Evolutionary conservation across 2,113 vertebrate species (phyloP).

Genomic region (Chrysemys picta): DNA sequence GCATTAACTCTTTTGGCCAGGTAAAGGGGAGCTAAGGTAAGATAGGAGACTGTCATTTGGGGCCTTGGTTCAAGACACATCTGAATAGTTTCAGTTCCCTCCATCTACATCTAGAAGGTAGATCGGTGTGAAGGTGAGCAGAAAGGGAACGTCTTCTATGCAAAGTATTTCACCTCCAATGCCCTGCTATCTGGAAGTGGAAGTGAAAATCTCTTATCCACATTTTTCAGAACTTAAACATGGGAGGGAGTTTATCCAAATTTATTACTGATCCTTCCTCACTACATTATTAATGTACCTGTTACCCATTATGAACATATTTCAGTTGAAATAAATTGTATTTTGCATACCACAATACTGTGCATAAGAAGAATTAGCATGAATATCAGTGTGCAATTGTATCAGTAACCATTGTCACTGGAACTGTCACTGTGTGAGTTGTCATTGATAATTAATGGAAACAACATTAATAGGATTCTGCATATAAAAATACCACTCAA

Average conservation of each 20-base stretch:
- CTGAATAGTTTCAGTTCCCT: neutral
- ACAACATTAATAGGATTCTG: neutral
- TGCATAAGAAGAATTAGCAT: neutral
- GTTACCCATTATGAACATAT: neutral
- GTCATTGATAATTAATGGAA: neutral
- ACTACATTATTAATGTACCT: neutral
- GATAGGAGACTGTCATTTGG: neutral
- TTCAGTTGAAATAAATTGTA: neutral
- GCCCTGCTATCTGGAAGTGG: neutral
- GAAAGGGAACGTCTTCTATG: neutral
- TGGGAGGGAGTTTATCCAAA: neutral
- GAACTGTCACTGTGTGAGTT: neutral
- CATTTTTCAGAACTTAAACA: neutral
- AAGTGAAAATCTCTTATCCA: fast-evolving
- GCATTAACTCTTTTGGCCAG: neutral
- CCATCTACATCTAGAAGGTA: neutral
- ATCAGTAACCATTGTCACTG: fast-evolving
- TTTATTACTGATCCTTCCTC: neutral
- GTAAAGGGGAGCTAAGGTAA: neutral
- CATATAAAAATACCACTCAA: neutral
- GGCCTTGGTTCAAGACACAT: neutral
- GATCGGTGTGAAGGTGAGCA: neutral
- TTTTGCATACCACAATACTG: neutral
- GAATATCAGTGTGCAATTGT: neutral
- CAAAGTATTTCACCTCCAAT: neutral